Conservation (phyloP, 2,113 vertebrate species). For the Varanus komodoensis region DNA sequence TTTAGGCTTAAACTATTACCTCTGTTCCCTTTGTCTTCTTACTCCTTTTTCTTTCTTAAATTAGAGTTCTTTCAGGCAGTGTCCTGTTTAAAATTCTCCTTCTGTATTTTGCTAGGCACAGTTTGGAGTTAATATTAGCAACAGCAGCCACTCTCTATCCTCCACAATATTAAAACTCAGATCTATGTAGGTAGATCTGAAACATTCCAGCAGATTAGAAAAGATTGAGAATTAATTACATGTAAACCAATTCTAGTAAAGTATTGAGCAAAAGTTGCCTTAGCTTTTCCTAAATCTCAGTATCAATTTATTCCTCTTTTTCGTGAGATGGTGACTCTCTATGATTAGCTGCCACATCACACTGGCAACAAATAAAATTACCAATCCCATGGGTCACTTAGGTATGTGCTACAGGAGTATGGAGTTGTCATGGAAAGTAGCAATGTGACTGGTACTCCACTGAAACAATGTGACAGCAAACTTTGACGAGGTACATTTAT, state of each 20-base stretch:
- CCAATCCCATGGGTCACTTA: neutral
- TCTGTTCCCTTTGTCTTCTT: neutral
- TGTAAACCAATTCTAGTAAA: accelerated
- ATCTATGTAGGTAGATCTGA: neutral
- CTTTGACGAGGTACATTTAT: neutral
- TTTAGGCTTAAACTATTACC: too few species aligned
- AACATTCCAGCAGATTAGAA: neutral
- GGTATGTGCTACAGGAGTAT: neutral
- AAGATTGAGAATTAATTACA: conserved; percentile 3
- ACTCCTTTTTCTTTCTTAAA: neutral
- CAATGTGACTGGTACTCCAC: neutral
- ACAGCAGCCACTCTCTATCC: neutral
- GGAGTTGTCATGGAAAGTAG: neutral
- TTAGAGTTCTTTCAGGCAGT: neutral
- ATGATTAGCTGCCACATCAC: neutral
- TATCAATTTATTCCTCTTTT: neutral
- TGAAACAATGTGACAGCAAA: neutral
- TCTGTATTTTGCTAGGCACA: neutral
- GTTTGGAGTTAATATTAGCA: neutral
- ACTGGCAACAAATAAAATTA: neutral
- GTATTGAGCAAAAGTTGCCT: neutral
- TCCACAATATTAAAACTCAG: neutral
- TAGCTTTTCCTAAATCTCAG: neutral
- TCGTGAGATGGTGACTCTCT: neutral
- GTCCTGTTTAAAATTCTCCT: neutral